Evolutionary conservation across 2,113 vertebrate species (phyloP).

Genomic region (Vireo altiloquus): DNA sequence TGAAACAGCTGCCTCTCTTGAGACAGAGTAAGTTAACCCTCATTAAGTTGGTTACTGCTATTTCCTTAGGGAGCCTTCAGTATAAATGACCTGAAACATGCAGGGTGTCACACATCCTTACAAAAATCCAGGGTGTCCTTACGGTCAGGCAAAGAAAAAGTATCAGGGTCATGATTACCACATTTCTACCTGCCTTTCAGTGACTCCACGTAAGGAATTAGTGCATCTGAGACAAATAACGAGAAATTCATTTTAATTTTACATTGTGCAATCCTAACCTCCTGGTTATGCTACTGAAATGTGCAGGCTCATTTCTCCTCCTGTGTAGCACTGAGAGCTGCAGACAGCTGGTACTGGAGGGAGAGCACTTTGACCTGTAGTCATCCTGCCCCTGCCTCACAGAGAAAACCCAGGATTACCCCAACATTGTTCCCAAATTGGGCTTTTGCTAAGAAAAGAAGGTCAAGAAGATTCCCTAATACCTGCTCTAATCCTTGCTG

Average conservation of each 20-base stretch:
- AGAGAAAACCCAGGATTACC: background rate
- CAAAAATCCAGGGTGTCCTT: background rate
- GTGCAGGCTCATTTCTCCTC: background rate
- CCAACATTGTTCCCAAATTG: background rate
- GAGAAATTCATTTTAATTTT: background rate
- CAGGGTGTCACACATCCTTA: background rate
- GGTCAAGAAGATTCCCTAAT: background rate
- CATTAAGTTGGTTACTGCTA: background rate
- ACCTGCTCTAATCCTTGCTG: background rate
- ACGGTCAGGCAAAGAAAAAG: background rate
- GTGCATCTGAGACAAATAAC: background rate
- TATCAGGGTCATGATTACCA: background rate
- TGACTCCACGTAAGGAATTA: background rate
- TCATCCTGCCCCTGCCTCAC: rapidly evolving
- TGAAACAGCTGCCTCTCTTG: background rate
- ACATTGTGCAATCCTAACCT: rapidly evolving
- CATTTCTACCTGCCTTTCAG: background rate
- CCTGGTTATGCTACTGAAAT: background rate
- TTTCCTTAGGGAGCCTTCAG: background rate
- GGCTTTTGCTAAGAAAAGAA: background rate
- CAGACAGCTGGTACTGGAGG: background rate
- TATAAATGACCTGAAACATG: background rate
- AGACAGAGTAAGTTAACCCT: background rate
- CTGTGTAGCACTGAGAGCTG: background rate
- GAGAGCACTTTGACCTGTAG: background rate